phyloP scores from a whole-genome alignment of 2,888 invertebrate genomes.

The Acheta domesticus region DNA sequence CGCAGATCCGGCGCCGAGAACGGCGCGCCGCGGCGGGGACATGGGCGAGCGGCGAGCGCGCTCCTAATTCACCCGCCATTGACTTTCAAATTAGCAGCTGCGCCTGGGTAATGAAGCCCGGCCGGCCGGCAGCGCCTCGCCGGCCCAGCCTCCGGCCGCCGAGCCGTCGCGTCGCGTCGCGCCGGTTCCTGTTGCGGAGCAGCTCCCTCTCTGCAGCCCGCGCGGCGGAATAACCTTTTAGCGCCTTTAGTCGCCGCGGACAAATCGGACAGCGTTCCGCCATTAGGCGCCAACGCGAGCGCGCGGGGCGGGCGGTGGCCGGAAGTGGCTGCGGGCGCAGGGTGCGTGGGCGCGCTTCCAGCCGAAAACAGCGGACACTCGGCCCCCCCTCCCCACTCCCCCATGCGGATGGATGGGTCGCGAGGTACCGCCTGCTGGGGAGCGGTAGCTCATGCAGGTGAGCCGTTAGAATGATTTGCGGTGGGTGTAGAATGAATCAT shows the following conservation, averaged over 20 bases:
- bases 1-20: too few species aligned
- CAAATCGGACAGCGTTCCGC: slow-evolving; percentile 18
- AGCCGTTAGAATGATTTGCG: too few species aligned
- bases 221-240: background rate
- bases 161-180: background rate
- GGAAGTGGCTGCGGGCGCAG: background rate
- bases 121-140: background rate
- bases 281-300: background rate
- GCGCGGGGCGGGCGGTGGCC: background rate
- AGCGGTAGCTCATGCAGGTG: too few species aligned
- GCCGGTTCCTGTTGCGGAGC: background rate
- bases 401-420: too few species aligned
- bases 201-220: background rate
- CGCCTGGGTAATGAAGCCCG: background rate
- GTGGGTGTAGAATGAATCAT: too few species aligned
- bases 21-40: too few species aligned
- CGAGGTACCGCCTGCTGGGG: too few species aligned
- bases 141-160: too few species aligned
- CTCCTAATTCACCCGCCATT: background rate
- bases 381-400: too few species aligned
- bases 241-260: background rate
- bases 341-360: background rate
- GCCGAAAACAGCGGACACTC: too few species aligned
- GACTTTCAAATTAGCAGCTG: slow-evolving; percentile 10
- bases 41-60: background rate